Conservation (phyloP, 2,113 vertebrate genomes). For the Tachysurus fulvidraco region DNA sequence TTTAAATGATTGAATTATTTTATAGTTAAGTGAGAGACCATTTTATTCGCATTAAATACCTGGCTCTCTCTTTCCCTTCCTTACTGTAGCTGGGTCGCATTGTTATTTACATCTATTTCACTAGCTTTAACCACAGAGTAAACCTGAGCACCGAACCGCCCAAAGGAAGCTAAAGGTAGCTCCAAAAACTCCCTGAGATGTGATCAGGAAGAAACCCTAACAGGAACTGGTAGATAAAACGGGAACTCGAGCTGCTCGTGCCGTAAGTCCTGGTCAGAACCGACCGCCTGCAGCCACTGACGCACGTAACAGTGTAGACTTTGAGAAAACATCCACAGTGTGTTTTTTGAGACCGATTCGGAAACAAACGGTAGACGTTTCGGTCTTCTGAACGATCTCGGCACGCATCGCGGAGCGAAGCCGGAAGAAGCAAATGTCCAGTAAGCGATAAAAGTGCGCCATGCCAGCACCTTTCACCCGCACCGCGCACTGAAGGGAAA, state of each 20-base stretch:
- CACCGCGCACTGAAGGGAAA: neutral
- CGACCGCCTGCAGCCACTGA: too few species aligned
- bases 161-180: constrained; percentile 15
- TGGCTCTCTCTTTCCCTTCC: neutral
- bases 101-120: neutral
- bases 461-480: constrained; percentile 1
- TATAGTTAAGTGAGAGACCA: neutral
- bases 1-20: too few species aligned
- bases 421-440: neutral
- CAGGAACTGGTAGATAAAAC: constrained; percentile 20
- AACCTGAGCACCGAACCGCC: neutral
- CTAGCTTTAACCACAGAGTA: neutral
- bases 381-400: neutral
- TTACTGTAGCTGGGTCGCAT: neutral
- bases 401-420: neutral
- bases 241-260: neutral
- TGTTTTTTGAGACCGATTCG: neutral
- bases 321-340: neutral
- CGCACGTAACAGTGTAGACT: neutral
- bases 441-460: neutral
- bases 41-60: neutral
- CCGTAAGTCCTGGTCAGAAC: neutral
- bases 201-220: constrained; percentile 4
- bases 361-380: neutral
- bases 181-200: constrained; percentile 19